Base-by-base conservation (phyloP, 2,797 vertebrate species). In the Miichthys miiuy region DNA sequence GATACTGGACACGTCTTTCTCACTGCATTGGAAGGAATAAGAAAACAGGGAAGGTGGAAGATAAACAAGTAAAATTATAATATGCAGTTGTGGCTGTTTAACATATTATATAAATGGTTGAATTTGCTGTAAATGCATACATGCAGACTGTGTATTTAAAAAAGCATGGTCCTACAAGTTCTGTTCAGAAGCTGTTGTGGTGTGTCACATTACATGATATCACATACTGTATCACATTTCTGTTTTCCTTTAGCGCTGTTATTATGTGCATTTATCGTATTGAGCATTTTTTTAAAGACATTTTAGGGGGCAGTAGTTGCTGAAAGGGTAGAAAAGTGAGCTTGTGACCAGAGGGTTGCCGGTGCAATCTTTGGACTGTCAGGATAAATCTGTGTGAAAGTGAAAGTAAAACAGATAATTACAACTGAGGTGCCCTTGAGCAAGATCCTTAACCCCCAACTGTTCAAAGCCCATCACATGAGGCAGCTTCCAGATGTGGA, bases 351-450 rank as follows among this genome's bases (percentile, higher is more conserved):
- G 14, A 21, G 18, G 58, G n/a, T 44, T 42, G 16, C 64, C 2
- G 3, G 47, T 20, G 23, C 9, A 34, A 3, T 14, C 25, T 6
- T 30, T 3, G 13, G 20, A 51, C 17, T 0, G 6, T 27, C 11
- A 9, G 62, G 17, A 42, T 42, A 57, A 42, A 71, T 50, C 27
- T 70, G n/a, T 34, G 17, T 20, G 3, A 74, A 63, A 34, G 18
- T 23, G 9, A 62, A 25, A 52, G 34, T 38, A 38, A 38, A 38
- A 38, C 34, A 38, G 8, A 55, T 18, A 27, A n/a, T 21, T 17
- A 9, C 6, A 0, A 11, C 52, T 25, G 41, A 72, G 55, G 41
- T 9, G n/a, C 23, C 38, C n/a, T 46, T 34, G 20, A 47, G 20
- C 38, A 62, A 56, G 9, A 2, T n/a, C 50, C 20, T 27, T 42